Conservation (phyloP, 2,888 invertebrate genomes). For the Melanargia galathea region DNA sequence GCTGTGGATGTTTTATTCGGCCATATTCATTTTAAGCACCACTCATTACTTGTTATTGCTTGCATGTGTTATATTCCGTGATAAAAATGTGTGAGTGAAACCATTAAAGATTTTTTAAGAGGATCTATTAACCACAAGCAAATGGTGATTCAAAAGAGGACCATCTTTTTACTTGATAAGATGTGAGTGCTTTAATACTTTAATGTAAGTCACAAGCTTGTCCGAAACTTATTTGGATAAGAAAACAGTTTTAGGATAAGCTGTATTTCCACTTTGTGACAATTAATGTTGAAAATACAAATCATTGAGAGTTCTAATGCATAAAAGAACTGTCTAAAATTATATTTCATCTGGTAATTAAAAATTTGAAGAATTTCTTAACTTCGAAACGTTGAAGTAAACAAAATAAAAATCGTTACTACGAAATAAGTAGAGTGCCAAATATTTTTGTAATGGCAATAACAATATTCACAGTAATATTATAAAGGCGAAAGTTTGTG, state of each 20-base stretch:
- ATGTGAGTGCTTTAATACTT: conserved; percentile 22
- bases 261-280: neutral
- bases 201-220: neutral
- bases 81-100: conserved; percentile 60
- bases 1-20: conserved; percentile 50
- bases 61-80: conserved; percentile 62
- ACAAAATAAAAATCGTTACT: neutral
- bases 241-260: conserved; percentile 2
- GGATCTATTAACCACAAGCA: conserved; percentile 40
- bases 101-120: conserved; percentile 53
- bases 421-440: no score
- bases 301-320: neutral
- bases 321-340: neutral
- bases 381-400: neutral
- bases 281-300: neutral
- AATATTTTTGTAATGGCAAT: no score
- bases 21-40: conserved; percentile 55
- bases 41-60: conserved; percentile 57
- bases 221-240: no score
- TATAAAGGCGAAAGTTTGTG: no score
- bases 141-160: conserved; percentile 36
- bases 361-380: neutral
- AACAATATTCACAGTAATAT: no score
- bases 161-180: conserved; percentile 29
- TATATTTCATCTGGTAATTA: neutral